Evolutionary conservation across 1,140 invertebrate genomes (phyloP).

Genomic region (Maconellicoccus hirsutus): DNA sequence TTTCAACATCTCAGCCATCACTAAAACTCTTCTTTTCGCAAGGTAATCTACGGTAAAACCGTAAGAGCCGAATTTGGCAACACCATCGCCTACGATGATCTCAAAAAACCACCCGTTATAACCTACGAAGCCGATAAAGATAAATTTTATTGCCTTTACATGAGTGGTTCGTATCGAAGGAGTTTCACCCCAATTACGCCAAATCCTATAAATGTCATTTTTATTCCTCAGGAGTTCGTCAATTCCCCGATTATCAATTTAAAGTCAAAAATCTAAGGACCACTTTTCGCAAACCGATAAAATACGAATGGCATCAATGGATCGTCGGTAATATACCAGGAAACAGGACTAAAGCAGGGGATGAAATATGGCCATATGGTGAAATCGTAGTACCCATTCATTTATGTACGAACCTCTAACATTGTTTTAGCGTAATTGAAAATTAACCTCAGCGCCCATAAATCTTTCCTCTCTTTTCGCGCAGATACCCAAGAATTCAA

Average conservation of each 20-base stretch:
- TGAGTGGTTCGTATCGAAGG: background rate
- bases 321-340: constrained; percentile 2
- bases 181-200: background rate
- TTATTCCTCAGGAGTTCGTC: background rate
- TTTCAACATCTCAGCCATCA: no score
- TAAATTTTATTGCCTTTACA: background rate
- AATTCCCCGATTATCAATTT: background rate
- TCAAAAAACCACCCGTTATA: background rate
- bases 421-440: no score
- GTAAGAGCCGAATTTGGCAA: background rate
- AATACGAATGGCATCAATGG: constrained; percentile 20
- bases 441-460: no score
- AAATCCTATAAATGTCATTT: no score
- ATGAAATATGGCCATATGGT: background rate
- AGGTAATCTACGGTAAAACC: background rate
- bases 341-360: background rate
- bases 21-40: no score
- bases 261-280: background rate
- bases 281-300: background rate
- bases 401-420: background rate
- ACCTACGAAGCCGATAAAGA: background rate
- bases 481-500: background rate
- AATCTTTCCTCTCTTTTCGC: no score
- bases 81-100: background rate
- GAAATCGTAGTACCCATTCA: background rate